Evolutionary conservation across 2,113 vertebrate genomes (phyloP), one percentile per base, ranked within the genome.

Genomic region (Larimichthys crocea): DNA sequence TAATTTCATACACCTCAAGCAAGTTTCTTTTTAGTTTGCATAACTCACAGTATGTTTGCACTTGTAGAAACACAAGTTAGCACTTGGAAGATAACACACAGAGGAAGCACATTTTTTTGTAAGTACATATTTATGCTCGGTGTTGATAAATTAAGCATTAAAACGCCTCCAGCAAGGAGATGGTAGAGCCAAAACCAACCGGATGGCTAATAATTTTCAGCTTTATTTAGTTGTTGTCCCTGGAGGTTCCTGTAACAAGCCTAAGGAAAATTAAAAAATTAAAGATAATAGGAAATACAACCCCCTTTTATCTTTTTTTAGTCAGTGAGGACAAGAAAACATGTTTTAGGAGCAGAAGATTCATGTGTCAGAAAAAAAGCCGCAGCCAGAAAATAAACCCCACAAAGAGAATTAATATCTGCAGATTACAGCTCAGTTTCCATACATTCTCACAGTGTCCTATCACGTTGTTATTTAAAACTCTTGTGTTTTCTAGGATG

Each of bases 1-100:
- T 61, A 66, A 22, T 35, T 59, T 59, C 15, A 53, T 4, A 46
- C 74, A 65, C 87, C 82, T 20, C 57, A 20, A 84, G 86, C 70
- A 0, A 0, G 14, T 57, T 53, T 46, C 56, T 68, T 29, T 83
- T 5, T 56, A 5, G 26, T 79, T 57, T 80, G 44, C 40, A 64
- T 76, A 56, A 55, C 5, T 46, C 29, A 7, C 40, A 48, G 17
- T 26, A 57, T 52, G 14, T 84, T 71, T 76, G 53, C 42, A 53
- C 26, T 71, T 60, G 67, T 75, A 19, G 46, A 19, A 74, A 62
- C 56, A 55, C 63, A 31, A 56, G 68, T 80, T 68, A 42, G 7
- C 10, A 15, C 84, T 52, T 76, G 66, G 71, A 15, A 8, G 24
- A 71, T 16, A 46, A 20, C n/a, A 62, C n/a, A 20, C 10, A 9